phyloP scores from a whole-genome alignment of 2,888 invertebrate genomes.

The Lysandra coridon region DNA sequence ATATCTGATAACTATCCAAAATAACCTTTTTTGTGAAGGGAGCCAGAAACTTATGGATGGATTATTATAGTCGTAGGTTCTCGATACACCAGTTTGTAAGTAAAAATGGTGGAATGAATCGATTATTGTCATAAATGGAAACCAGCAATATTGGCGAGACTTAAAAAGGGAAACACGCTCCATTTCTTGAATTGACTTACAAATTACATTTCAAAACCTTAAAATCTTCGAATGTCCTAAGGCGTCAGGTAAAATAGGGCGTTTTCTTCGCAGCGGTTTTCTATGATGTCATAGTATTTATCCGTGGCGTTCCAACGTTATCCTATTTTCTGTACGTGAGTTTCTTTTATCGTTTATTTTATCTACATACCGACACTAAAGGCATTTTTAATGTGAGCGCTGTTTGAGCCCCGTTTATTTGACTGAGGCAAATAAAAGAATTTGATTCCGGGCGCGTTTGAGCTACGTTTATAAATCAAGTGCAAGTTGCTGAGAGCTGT shows the following conservation, averaged over 20 bases:
- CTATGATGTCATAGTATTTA: background rate
- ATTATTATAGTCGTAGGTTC: background rate
- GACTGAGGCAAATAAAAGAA: background rate
- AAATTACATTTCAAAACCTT: background rate
- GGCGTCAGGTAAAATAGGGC: background rate
- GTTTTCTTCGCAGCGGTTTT: background rate
- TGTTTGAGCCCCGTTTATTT: constrained; percentile 7
- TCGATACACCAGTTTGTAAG: background rate
- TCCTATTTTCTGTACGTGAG: background rate
- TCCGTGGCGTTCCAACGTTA: background rate
- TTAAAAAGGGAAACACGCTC: no score
- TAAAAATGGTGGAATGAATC: no score
- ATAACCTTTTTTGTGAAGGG: background rate
- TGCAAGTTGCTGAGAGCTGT: background rate
- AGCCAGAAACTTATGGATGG: background rate
- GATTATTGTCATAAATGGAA: no score
- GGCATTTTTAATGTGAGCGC: constrained; percentile 16
- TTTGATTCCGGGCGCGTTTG: background rate
- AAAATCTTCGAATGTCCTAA: background rate
- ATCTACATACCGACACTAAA: background rate
- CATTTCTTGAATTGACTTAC: no score
- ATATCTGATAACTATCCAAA: background rate
- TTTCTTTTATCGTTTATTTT: background rate
- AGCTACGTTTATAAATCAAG: background rate
- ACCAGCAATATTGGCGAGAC: no score